Conservation (phyloP, 2,113 vertebrate species). For the Litocranius walleri region DNA sequence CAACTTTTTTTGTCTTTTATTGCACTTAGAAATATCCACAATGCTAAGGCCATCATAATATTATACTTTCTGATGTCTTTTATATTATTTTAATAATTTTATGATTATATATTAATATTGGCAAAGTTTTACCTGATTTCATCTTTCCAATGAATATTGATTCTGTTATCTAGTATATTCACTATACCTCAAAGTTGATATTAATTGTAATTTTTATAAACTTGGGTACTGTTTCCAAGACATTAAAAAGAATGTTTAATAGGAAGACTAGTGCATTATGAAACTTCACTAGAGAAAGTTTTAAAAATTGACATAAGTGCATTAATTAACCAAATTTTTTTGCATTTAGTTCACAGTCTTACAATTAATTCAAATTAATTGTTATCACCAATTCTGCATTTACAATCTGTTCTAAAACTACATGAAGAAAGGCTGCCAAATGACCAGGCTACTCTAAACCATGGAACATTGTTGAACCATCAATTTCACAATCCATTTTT, state of each 20-base stretch:
- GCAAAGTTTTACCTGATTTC: not conserved
- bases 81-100: not conserved
- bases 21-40: not conserved
- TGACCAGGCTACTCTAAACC: not conserved
- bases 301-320: not conserved
- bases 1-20: not conserved
- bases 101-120: not conserved
- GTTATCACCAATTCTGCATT: not conserved
- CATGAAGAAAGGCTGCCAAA: not conserved
- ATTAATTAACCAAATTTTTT: not conserved
- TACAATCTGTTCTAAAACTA: not conserved
- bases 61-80: not conserved
- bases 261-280: not conserved
- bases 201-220: slow-evolving; percentile 1
- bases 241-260: not conserved
- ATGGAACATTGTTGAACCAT: not conserved
- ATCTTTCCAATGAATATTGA: not conserved
- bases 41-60: not conserved
- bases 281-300: not conserved
- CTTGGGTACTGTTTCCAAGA: not conserved
- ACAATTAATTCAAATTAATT: not conserved
- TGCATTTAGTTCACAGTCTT: not conserved
- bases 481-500: not conserved
- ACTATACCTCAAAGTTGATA: not conserved
- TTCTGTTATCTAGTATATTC: not conserved